Evolutionary conservation across 2,888 invertebrate species (phyloP), one percentile per base, ranked within the genome.

Genomic region (Philaethria dido): DNA sequence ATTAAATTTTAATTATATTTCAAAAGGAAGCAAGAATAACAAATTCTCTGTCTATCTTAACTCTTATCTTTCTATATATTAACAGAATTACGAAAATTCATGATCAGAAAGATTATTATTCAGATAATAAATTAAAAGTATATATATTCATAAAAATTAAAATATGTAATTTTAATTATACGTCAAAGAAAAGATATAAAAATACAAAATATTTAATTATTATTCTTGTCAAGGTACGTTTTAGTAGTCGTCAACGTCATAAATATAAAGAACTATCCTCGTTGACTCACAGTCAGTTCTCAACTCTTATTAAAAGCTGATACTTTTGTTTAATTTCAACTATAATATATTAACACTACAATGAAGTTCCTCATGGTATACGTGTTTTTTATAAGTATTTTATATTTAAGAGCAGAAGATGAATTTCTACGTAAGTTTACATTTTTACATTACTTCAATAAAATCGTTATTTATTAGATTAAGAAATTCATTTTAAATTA

Each of bases 401-500:
- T 42, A 70, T 81, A 76, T 52, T 71, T 73, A 5, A 77, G 80
- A 44, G 80, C 83, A 62, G 79, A 84, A 69, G 77, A 81, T 64
- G 78, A 66, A 39, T 75, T 72, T 74, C 71, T 90, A 64, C 88
- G 90, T 90, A 80, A 89, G 90, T 87, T 57, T 62, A 66, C 45
- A 18, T 45, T 45, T 9, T 3, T 59, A 42, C 9, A n/a, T 8
- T n/a, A 0, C 11, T 13, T 33, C 29, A 29, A 29, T 29, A 29
- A 29, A 29, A n/a, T n/a, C n/a, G n/a, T n/a, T n/a, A n/a, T n/a
- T n/a, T n/a, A n/a, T n/a, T n/a, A n/a, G n/a, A n/a, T n/a, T n/a
- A n/a, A n/a, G n/a, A n/a, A n/a, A n/a, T n/a, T n/a, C n/a, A n/a
- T n/a, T n/a, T n/a, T n/a, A n/a, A n/a, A n/a, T n/a, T n/a, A n/a